These are phyloP conservation scores for Apotomis betuletana DNA, from an alignment of 2,888 invertebrate species.

Conservation along the genomic window DNA sequence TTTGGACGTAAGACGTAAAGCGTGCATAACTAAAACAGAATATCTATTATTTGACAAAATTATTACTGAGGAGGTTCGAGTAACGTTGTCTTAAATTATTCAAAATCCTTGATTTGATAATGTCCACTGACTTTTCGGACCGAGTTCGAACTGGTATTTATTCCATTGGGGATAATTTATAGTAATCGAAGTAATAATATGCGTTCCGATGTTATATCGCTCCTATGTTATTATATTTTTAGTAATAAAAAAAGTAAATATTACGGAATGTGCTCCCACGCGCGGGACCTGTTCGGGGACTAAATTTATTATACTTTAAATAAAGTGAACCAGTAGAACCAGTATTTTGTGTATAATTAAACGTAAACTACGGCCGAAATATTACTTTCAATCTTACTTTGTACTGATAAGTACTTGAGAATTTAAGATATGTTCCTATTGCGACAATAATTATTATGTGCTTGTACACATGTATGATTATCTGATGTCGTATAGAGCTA, in stretches of 20 bases:
- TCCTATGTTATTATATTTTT: neutral
- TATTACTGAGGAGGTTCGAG: constrained; percentile 33
- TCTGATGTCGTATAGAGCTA: too few relatives aligned
- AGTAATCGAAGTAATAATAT: neutral
- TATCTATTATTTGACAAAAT: constrained; percentile 35
- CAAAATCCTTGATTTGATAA: constrained; percentile 38
- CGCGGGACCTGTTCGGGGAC: constrained; percentile 22
- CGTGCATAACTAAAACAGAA: constrained; percentile 47
- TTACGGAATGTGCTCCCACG: constrained; percentile 31
- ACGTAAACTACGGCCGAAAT: constrained; percentile 15
- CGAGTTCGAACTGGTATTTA: constrained; percentile 19
- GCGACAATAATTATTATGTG: neutral
- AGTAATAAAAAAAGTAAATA: constrained; percentile 25
- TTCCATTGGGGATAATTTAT: constrained; percentile 5
- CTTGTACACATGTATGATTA: neutral
- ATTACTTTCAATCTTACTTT: constrained; percentile 23
- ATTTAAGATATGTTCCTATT: neutral
- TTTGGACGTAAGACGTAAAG: constrained; percentile 53
- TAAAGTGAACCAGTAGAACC: constrained; percentile 38
- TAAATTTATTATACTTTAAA: constrained; percentile 36
- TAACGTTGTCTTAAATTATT: constrained; percentile 33
- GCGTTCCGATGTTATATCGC: neutral
- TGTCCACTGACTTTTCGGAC: constrained; percentile 30
- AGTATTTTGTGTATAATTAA: constrained; percentile 36
- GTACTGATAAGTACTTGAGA: neutral